Conservation (phyloP, 2,797 vertebrate genomes). For the Thamnophis elegans region DNA sequence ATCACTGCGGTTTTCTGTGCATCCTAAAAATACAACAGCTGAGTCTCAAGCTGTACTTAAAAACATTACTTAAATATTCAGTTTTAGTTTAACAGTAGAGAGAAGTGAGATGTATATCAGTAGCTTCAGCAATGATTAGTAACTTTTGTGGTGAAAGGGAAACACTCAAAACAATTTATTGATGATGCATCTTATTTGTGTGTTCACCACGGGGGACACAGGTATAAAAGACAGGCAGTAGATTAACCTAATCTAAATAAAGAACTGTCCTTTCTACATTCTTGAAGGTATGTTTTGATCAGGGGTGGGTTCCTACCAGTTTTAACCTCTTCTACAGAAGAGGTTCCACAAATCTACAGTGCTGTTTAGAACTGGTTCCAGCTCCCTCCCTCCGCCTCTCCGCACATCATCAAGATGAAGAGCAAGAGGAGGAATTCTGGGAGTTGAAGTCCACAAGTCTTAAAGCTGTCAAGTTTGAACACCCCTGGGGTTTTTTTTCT, state of each 20-base stretch:
- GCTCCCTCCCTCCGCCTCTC: too few relatives aligned
- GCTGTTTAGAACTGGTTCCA: too few relatives aligned
- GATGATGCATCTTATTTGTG: conserved; percentile 10
- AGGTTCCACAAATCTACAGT: too few relatives aligned
- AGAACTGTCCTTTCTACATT: not conserved
- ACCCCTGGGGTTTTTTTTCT: too few relatives aligned
- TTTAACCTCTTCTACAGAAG: too few relatives aligned
- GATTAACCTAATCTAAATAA: not conserved
- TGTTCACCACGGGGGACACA: not conserved
- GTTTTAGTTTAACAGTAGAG: not conserved
- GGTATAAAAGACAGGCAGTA: not conserved
- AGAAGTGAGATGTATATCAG: conserved; percentile 13
- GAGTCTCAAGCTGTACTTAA: not conserved
- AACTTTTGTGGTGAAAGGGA: not conserved
- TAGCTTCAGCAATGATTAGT: conserved; percentile 13
- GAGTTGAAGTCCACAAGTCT: too few relatives aligned
- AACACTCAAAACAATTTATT: not conserved
- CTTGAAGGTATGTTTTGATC: conserved; percentile 17
- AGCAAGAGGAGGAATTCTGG: too few relatives aligned
- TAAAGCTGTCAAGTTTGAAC: too few relatives aligned
- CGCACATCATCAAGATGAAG: too few relatives aligned
- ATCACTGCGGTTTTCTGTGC: not conserved
- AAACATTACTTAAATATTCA: not conserved
- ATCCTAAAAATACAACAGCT: not conserved
- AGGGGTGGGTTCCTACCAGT: too few relatives aligned